Percentiles rank a stretch among this genome's conserved stretches.
phyloP scores from a whole-genome alignment of 2,113 vertebrate species.

The Gymnobelideus leadbeateri region DNA sequence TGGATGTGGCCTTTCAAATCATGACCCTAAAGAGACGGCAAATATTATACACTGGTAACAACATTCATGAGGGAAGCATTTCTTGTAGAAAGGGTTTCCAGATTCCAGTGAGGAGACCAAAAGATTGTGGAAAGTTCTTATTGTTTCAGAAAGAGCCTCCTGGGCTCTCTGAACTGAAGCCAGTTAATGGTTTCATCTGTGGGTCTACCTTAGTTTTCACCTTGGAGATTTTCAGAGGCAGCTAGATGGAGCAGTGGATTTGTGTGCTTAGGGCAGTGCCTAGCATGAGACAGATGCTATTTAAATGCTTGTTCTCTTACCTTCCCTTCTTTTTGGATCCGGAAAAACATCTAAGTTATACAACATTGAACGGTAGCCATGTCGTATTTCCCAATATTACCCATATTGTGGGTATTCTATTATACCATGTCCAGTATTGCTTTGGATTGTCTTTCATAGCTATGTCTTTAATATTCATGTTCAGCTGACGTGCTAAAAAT shows the following conservation, averaged over 20 bases:
- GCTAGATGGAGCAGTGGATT: not conserved
- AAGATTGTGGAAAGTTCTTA: not conserved
- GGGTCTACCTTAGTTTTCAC: not conserved
- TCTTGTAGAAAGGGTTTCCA: not conserved
- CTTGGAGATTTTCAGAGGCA: not conserved
- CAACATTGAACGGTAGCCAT: not conserved
- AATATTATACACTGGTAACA: too few species aligned
- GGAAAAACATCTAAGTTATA: not conserved
- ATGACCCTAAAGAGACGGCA: too few species aligned
- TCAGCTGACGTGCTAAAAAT: not conserved
- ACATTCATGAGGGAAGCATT: not conserved
- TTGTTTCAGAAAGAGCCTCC: not conserved
- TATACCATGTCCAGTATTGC: not conserved
- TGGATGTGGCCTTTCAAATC: too few species aligned
- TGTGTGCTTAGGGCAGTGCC: not conserved
- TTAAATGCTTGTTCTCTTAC: not conserved
- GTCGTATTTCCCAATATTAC: not conserved
- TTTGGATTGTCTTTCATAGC: not conserved
- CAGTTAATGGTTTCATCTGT: not conserved
- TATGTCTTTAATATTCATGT: not conserved
- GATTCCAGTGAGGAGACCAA: not conserved
- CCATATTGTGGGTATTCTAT: not conserved
- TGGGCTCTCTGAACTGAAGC: not conserved
- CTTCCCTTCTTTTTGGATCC: not conserved
- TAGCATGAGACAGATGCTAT: not conserved